Percentiles rank a stretch among this genome's conserved stretches.
These are phyloP conservation scores for Sardina pilchardus DNA, from an alignment of 2,113 vertebrate species.

Conservation along the genomic window DNA sequence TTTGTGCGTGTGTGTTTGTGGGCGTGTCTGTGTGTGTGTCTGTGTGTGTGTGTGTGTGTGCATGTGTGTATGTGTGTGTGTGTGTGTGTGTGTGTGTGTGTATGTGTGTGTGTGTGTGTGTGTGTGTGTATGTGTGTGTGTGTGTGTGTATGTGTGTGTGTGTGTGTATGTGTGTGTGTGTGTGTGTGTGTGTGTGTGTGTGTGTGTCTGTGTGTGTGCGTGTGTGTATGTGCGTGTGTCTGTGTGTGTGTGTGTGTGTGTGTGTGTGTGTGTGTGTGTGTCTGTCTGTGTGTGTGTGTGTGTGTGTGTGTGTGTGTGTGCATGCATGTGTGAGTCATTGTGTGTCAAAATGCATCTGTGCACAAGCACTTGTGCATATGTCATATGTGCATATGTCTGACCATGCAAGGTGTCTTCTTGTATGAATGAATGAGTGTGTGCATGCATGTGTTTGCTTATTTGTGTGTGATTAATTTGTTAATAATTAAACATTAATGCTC, in stretches of 20 bases:
- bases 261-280: background rate
- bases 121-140: background rate
- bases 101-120: background rate
- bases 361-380: background rate
- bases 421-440: background rate
- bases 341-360: background rate
- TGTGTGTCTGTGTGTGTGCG: background rate
- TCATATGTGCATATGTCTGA: background rate
- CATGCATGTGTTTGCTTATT: background rate
- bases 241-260: background rate
- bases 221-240: background rate
- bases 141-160: background rate
- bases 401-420: background rate
- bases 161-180: background rate
- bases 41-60: background rate
- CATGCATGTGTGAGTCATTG: background rate
- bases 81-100: constrained; percentile 7
- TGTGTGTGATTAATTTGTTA: background rate
- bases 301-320: background rate
- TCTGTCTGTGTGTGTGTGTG: too few relatives aligned
- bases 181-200: background rate
- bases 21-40: background rate
- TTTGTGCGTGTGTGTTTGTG: background rate
- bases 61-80: background rate
- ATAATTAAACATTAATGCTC: background rate